Conservation (phyloP, 2,113 vertebrate species). For the Acanthochromis polyacanthus region DNA sequence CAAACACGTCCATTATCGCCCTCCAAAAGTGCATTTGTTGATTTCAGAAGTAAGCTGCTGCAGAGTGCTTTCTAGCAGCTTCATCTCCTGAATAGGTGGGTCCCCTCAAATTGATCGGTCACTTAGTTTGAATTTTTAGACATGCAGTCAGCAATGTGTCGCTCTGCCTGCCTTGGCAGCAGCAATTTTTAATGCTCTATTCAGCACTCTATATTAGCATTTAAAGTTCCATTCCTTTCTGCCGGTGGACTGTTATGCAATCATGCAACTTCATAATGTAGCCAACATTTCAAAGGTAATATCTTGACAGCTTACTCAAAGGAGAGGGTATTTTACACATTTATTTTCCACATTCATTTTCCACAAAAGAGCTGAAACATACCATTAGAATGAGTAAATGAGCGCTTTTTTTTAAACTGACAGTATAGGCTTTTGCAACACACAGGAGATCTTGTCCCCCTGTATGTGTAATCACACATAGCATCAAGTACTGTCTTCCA, state of each 20-base stretch:
- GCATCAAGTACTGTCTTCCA: background rate
- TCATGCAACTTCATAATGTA: slow-evolving; percentile 13
- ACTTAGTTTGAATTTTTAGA: slow-evolving; percentile 68
- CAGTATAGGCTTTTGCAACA: background rate
- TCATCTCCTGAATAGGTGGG: slow-evolving; percentile 51
- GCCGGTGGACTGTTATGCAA: slow-evolving; percentile 27
- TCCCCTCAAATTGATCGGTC: slow-evolving; percentile 69
- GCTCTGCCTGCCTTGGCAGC: slow-evolving; percentile 49
- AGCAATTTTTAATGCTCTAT: slow-evolving; percentile 67
- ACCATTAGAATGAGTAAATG: background rate
- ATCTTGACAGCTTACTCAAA: slow-evolving; percentile 18
- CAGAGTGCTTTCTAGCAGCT: slow-evolving; percentile 15
- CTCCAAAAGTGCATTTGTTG: background rate
- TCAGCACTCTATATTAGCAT: slow-evolving; percentile 68
- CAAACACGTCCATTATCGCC: background rate
- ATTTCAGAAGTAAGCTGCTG: slow-evolving; percentile 46
- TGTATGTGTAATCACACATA: slow-evolving; percentile 1
- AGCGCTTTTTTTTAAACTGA: background rate
- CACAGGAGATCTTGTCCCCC: background rate
- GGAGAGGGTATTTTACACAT: slow-evolving; percentile 11
- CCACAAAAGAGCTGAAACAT: background rate
- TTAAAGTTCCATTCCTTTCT: slow-evolving; percentile 44
- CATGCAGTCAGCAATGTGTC: slow-evolving; percentile 70
- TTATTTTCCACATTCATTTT: background rate
- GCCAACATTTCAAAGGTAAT: slow-evolving; percentile 35